Evolutionary conservation across 2,888 invertebrate species (phyloP).

Genomic region (Darwinula stevensoni): DNA sequence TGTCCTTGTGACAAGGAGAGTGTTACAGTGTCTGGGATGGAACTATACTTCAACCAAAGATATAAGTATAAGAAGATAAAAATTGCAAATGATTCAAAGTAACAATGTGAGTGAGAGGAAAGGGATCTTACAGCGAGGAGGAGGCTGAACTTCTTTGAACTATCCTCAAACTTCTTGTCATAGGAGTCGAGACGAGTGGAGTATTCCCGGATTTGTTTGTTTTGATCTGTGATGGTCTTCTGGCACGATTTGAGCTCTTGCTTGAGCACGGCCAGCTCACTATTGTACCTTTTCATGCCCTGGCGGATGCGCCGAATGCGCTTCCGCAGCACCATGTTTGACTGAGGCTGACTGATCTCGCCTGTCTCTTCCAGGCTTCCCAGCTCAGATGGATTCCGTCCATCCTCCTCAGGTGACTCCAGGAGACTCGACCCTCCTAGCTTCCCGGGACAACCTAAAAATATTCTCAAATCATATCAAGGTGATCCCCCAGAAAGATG

Average conservation of each 20-base stretch:
- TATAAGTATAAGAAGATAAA: too few relatives aligned
- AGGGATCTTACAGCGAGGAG: conserved; percentile 36
- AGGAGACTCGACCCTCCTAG: neutral
- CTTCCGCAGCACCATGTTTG: conserved; percentile 56
- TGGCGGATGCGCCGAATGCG: conserved; percentile 61
- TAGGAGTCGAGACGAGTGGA: conserved; percentile 60
- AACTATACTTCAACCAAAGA: too few relatives aligned
- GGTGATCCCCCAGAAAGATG: too few relatives aligned
- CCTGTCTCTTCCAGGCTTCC: too few relatives aligned
- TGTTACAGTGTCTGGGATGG: too few relatives aligned
- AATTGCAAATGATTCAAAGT: too few relatives aligned
- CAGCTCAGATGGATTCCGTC: conserved; percentile 1
- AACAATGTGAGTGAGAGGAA: too few relatives aligned
- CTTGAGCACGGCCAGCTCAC: conserved; percentile 7
- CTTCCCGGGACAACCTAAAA: too few relatives aligned
- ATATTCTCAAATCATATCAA: too few relatives aligned
- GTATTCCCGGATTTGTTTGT: conserved; percentile 43
- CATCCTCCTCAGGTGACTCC: neutral
- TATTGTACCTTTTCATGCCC: conserved; percentile 40
- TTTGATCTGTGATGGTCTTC: conserved; percentile 50
- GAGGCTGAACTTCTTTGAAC: conserved; percentile 59
- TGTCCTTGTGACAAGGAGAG: too few relatives aligned
- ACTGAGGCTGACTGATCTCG: conserved; percentile 17
- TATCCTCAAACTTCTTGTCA: conserved; percentile 69
- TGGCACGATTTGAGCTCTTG: conserved; percentile 46